Conservation (phyloP, 2,113 vertebrate genomes). For the Euleptes europaea region DNA sequence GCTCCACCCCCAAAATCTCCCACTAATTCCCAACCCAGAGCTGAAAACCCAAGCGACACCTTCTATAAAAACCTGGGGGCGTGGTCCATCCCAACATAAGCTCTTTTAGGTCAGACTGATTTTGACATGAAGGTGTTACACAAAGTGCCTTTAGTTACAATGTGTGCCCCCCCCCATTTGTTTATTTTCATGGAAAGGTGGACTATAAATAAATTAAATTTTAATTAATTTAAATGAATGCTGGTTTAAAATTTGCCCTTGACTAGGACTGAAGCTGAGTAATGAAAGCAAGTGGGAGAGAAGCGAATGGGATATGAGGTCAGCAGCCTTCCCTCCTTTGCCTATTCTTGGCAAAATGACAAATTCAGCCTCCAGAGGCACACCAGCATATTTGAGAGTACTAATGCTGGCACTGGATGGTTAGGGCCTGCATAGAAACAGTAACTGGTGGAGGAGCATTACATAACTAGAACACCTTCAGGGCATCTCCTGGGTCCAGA, state of each 20-base stretch:
- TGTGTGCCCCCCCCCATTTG: too few relatives aligned
- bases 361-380: not conserved
- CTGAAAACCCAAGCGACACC: too few relatives aligned
- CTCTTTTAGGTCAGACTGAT: not conserved
- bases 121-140: not conserved
- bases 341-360: not conserved
- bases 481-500: not conserved
- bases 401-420: not conserved
- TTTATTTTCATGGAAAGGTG: not conserved
- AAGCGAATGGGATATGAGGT: too few relatives aligned
- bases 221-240: not conserved
- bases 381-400: not conserved
- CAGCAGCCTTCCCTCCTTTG: not conserved
- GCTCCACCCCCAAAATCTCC: too few relatives aligned
- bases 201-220: too few relatives aligned
- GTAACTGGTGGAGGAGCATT: not conserved
- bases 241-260: not conserved
- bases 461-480: not conserved
- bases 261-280: not conserved
- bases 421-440: not conserved
- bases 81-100: not conserved
- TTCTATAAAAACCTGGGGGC: not conserved
- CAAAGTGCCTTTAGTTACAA: not conserved
- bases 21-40: too few relatives aligned
- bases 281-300: not conserved